Percentiles rank a stretch among this genome's conserved stretches.
phyloP scores from a whole-genome alignment of 2,113 vertebrate species.

The Apodemus sylvaticus region DNA sequence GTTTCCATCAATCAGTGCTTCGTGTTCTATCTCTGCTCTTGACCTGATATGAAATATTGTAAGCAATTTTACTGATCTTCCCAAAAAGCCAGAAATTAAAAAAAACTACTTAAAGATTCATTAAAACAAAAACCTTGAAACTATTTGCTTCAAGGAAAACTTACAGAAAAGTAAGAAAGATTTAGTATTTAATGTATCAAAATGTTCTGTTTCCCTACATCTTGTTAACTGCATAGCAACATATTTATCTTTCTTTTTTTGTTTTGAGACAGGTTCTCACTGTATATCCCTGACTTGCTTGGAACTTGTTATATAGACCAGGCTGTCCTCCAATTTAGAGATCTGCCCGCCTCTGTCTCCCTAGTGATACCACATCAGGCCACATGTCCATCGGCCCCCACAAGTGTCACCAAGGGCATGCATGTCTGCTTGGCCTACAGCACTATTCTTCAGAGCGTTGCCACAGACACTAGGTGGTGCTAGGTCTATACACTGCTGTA shows the following conservation, averaged over 20 bases:
- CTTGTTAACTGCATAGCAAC: not conserved
- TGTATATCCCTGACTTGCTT: not conserved
- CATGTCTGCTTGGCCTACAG: slow-evolving; percentile 34
- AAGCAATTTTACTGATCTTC: slow-evolving; percentile 44
- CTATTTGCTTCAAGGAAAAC: slow-evolving; percentile 4
- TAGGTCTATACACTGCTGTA: not conserved
- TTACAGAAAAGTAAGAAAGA: not conserved
- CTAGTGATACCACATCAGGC: not conserved
- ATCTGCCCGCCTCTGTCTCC: not conserved
- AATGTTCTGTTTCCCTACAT: slow-evolving; percentile 57
- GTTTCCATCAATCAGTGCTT: slow-evolving; percentile 98
- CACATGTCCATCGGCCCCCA: not conserved
- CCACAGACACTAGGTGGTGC: slow-evolving; percentile 80
- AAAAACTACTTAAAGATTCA: not conserved
- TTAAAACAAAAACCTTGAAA: slow-evolving; percentile 43
- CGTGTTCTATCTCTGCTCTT: slow-evolving; percentile 97
- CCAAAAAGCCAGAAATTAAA: slow-evolving; percentile 13
- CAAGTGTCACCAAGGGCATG: slow-evolving; percentile 22
- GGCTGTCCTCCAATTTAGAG: not conserved
- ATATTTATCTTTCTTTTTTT: not conserved
- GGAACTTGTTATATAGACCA: not conserved
- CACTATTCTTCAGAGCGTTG: not conserved
- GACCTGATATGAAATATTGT: slow-evolving; percentile 87
- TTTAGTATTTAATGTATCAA: not conserved
- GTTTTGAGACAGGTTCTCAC: not conserved